phyloP scores from a whole-genome alignment of 2,888 invertebrate species.

The Trissonchulus sp. region DNA sequence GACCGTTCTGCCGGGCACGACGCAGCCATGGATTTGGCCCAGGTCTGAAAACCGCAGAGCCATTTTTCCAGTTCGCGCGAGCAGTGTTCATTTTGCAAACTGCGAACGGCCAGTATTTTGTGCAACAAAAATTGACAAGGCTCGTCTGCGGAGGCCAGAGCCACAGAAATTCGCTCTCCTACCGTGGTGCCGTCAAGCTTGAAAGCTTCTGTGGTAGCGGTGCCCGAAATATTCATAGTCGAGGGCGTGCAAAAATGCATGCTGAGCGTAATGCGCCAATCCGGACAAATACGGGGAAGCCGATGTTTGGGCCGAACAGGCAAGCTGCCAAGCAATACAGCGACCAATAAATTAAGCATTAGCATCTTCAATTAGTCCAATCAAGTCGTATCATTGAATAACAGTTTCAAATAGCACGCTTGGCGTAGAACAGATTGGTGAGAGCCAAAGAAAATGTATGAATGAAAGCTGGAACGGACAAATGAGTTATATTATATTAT shows the following conservation, averaged over 20 bases:
- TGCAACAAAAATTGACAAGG: not conserved
- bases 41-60: not conserved
- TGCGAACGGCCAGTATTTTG: not conserved
- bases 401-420: too few relatives aligned
- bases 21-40: not conserved
- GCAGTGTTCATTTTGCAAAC: not conserved
- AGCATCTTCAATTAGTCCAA: too few relatives aligned
- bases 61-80: not conserved
- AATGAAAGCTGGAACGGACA: too few relatives aligned
- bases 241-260: not conserved
- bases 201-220: not conserved
- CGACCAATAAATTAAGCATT: too few relatives aligned
- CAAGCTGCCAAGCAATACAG: too few relatives aligned
- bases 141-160: not conserved
- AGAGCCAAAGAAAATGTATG: too few relatives aligned
- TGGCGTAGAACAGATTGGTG: too few relatives aligned
- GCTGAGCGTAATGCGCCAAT: not conserved
- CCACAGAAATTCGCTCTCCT: not conserved
- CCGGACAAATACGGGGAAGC: too few relatives aligned
- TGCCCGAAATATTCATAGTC: not conserved
- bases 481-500: too few relatives aligned
- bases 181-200: not conserved
- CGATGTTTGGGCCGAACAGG: too few relatives aligned
- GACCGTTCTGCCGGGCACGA: not conserved
- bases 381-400: too few relatives aligned